Evolutionary conservation across 2,888 invertebrate species (phyloP), one percentile per base, ranked within the genome.

Genomic region (Drosophila subquinaria): DNA sequence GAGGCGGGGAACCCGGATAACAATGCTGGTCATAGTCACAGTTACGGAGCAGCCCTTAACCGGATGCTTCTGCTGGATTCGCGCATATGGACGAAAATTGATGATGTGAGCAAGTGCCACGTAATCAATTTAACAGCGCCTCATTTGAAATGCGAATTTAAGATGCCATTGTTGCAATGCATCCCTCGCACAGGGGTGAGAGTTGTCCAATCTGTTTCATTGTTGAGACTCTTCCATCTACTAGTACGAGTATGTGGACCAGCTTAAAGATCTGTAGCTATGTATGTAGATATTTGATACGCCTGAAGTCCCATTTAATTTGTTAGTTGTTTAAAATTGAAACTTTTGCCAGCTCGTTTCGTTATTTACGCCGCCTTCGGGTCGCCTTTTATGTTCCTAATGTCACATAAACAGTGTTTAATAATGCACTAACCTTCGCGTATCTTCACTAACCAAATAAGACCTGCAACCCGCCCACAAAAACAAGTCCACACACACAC

Each of bases 341-440:
- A 64, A 30, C 45, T 42, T 47, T 15, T 42, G 48, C 40, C 35
- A 35, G 27, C 48, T 76, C 61, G 63, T 82, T 68, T 56, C 3
- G 70, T 73, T 73, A 76, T 82, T 78, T 72, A 66, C 61, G 65
- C 60, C 20, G 40, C 53, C 64, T 63, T 71, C 48, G 65, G 79
- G 65, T 27, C 55, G 52, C 63, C 88, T 87, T 87, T 87, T 86
- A 88, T 86, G 90, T 90, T 88, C 79, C 89, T 89, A 89, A 87
- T 87, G 90, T 90, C 90, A 71, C 90, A 87, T 87, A 87, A 89
- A 88, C 86, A 87, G 81, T 86, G 83, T 70, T 87, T 79, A 87
- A 87, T 87, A 87, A 87, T 87, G 88, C 77, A 87, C 79, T 76
- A 88, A 76, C 85, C 84, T 79, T 40, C 55, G 75, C 69, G 74